phyloP scores from a whole-genome alignment of 2,113 vertebrate genomes.

The Melanocharis versteri region DNA sequence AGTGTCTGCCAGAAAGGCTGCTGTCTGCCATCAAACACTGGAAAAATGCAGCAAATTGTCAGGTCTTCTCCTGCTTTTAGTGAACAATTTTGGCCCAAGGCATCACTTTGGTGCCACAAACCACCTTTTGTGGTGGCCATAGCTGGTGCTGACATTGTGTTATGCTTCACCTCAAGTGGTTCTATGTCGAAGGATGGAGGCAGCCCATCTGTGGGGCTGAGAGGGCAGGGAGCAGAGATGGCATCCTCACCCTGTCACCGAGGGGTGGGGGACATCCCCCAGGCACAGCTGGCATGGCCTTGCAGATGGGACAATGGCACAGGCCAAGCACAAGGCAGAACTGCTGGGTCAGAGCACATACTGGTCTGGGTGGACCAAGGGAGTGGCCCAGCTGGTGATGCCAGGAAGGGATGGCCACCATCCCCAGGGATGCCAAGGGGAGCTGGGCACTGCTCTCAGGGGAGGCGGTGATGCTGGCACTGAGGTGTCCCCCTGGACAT shows the following conservation, averaged over 20 bases:
- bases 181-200: background rate
- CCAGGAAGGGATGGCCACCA: background rate
- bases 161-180: background rate
- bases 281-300: background rate
- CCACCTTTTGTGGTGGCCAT: background rate
- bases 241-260: fast-evolving
- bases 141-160: background rate
- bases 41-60: background rate
- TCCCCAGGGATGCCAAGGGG: fast-evolving
- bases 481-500: no score
- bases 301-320: background rate
- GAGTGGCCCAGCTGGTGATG: background rate
- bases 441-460: background rate
- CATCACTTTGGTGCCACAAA: background rate
- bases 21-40: background rate
- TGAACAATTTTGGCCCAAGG: background rate
- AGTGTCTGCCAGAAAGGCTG: background rate
- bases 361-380: background rate
- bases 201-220: fast-evolving
- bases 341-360: fast-evolving
- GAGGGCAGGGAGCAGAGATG: background rate
- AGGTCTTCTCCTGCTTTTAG: background rate
- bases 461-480: background rate
- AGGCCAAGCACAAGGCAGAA: background rate
- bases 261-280: no score